These are phyloP conservation scores for Mesodorylaimus sp. DNA, from an alignment of 2,888 invertebrate genomes.

Conservation along the genomic window DNA sequence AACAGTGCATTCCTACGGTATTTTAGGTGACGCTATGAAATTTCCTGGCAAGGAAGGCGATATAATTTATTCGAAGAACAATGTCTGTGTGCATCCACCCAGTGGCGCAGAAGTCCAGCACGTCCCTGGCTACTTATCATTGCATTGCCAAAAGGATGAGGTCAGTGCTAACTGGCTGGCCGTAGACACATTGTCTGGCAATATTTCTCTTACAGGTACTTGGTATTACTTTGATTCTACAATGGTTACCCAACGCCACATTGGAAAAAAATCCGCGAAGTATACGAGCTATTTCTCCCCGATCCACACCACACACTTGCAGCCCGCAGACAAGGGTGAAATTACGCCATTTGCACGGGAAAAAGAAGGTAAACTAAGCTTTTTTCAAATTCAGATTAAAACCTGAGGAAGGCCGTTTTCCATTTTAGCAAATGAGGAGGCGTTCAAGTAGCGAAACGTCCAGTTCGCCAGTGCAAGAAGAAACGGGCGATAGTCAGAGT, in stretches of 20 bases:
- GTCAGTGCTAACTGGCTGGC: conserved; percentile 16
- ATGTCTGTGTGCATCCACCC: conserved; percentile 86
- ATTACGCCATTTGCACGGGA: conserved; percentile 5
- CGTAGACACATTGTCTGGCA: neutral
- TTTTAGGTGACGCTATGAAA: conserved; percentile 2
- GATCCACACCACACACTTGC: neutral
- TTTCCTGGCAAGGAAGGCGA: conserved; percentile 35
- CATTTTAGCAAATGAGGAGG: too few species aligned
- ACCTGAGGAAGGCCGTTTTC: too few species aligned
- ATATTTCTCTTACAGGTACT: conserved; percentile 39
- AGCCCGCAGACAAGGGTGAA: conserved; percentile 3
- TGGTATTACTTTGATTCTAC: conserved; percentile 58
- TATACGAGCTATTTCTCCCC: conserved; percentile 24
- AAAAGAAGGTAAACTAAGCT: neutral
- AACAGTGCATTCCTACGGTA: neutral
- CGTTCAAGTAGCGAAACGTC: conserved; percentile 1
- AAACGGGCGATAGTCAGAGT: neutral
- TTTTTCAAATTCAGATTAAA: too few species aligned
- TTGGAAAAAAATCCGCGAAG: conserved; percentile 63
- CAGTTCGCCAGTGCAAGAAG: neutral
- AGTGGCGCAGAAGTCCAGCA: conserved; percentile 55
- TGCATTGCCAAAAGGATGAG: conserved; percentile 43
- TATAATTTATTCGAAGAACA: conserved; percentile 55
- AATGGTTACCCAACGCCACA: conserved; percentile 84
- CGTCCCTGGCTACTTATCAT: conserved; percentile 74